A percentile compares a stretch with the other conserved stretches of the same genome.
phyloP scores from a whole-genome alignment of 2,888 invertebrate genomes.

The Rhaphigaster nebulosa region DNA sequence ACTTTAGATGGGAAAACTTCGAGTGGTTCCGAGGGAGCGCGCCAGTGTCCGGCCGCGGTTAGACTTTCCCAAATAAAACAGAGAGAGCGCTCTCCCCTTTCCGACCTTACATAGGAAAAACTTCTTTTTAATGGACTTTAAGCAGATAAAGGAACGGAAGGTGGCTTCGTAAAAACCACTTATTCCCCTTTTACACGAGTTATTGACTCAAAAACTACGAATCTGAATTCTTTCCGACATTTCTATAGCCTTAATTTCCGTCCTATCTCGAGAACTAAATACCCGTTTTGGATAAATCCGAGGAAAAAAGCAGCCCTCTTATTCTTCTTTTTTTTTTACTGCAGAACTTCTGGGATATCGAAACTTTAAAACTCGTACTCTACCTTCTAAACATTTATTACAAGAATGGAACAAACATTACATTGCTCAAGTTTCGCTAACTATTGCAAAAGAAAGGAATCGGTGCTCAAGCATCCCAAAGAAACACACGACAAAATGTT shows the following conservation, averaged over 20 bases:
- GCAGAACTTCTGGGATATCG: neutral
- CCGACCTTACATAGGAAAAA: neutral
- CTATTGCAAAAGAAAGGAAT: too few relatives aligned
- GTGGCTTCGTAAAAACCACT: constrained; percentile 40
- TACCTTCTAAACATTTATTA: neutral
- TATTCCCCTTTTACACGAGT: constrained; percentile 54
- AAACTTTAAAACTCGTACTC: neutral
- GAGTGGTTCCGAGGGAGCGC: constrained; percentile 14
- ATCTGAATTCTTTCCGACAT: constrained; percentile 42
- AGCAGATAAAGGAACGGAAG: constrained; percentile 52
- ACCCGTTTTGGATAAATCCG: neutral
- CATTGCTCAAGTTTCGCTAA: too few relatives aligned
- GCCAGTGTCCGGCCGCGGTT: constrained; percentile 48
- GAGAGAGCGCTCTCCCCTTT: neutral
- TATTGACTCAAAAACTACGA: constrained; percentile 53
- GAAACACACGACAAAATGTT: neutral
- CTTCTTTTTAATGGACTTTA: constrained; percentile 57
- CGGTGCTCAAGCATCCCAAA: too few relatives aligned
- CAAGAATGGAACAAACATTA: neutral
- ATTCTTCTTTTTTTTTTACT: neutral
- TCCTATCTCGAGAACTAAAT: neutral
- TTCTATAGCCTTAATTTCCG: constrained; percentile 53
- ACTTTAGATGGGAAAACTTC: constrained; percentile 64
- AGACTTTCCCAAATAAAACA: constrained; percentile 36
- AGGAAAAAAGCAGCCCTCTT: neutral